phyloP scores from a whole-genome alignment of 2,888 invertebrate species.

The Terebella lapidaria region DNA sequence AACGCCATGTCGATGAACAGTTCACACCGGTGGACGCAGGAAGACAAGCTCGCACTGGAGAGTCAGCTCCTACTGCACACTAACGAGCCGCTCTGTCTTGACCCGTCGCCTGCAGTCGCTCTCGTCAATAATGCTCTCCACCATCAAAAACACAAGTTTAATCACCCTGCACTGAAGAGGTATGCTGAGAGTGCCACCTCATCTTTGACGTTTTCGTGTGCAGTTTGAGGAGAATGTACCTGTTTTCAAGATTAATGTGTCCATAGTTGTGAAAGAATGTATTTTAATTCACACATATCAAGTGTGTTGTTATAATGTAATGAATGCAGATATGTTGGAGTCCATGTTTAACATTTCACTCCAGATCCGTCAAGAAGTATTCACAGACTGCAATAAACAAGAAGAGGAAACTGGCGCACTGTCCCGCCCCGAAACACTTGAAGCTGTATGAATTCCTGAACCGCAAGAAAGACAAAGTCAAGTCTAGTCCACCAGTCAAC shows the following conservation, averaged over 20 bases:
- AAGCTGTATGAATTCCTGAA: conserved; percentile 66
- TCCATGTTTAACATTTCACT: too few species aligned
- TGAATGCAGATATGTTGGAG: too few species aligned
- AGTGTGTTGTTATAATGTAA: too few species aligned
- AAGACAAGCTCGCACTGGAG: conserved; percentile 74
- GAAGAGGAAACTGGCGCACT: conserved; percentile 80
- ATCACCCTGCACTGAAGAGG: conserved; percentile 41
- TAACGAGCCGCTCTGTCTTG: conserved; percentile 80
- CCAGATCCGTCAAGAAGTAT: conserved; percentile 44
- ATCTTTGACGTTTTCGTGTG: too few species aligned
- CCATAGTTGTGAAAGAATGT: too few species aligned
- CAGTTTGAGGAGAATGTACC: too few species aligned
- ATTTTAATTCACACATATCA: too few species aligned
- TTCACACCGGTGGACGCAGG: conserved; percentile 63
- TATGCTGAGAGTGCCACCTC: conserved; percentile 21
- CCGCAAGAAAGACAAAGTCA: conserved; percentile 32
- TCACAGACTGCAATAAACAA: conserved; percentile 71
- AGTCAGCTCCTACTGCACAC: conserved; percentile 80
- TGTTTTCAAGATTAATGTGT: too few species aligned
- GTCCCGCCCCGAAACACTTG: conserved; percentile 73
- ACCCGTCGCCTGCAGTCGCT: conserved; percentile 79
- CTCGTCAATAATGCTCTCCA: conserved; percentile 65
- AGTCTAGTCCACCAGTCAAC: conserved; percentile 22
- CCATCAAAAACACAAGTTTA: conserved; percentile 37
- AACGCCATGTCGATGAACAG: conserved; percentile 58